Base-by-base conservation (phyloP, 1,140 invertebrate genomes). In the Tenebrio molitor region DNA sequence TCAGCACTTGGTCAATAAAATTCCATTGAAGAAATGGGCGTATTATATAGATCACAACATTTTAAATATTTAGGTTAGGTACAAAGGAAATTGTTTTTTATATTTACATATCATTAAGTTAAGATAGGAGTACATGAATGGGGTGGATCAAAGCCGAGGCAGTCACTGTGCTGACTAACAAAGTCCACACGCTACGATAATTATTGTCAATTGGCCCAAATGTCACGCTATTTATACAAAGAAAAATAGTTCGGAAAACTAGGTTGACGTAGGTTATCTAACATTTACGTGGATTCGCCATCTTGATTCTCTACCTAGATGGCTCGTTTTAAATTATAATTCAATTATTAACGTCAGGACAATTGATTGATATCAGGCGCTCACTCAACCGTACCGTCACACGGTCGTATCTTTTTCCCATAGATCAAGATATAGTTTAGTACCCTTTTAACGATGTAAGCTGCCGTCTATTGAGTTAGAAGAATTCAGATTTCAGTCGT, bases 1-100 rank as follows among this genome's bases (percentile, higher is more conserved):
- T 67, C 39, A 41, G 2, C 64, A 29, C 23, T 67, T 42, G 41
- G 41, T 41, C 34, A 46, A 68, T 68, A 46, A 46, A 68, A 68
- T 68, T 50, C 65, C 36, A 68, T 46, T 68, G 64, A 42, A 25
- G 39, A 50, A 67, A 68, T 68, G 23, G 65, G 65, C 42, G 65
- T 44, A 29, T 50, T 68, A 68, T 46, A 68, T 68, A 46, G 65
- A 46, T 68, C 42, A 50, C 42, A 42, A 17, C 15, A 17, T 58
- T 66, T 42, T 4, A 66, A 42, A 23, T 65, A 42, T 42, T 41
- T 44, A 66, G 34, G 42, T n/a, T 34, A 44, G 34, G n/a, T 66
- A 42, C 16, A 66, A 66, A 66, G 42, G 19, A 66, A 58, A 58
- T 29, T 66, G 36, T 66, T 44, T 42, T 65, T 66, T 66, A 25